Conservation (phyloP, 2,888 invertebrate species). For the Cheilosia vernalis region DNA sequence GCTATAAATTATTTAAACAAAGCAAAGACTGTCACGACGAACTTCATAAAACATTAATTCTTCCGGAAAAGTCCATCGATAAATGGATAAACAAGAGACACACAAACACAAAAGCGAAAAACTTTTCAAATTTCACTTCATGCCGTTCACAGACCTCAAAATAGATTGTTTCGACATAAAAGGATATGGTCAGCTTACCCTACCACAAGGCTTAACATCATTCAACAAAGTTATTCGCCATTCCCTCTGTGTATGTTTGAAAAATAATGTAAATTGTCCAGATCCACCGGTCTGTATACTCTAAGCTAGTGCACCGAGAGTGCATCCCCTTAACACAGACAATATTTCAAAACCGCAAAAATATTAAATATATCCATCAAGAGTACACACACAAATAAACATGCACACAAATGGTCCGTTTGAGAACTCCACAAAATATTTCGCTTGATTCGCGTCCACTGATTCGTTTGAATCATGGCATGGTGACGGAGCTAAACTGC, state of each 20-base stretch:
- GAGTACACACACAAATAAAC: neutral
- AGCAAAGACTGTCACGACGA: neutral
- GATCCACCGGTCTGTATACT: neutral
- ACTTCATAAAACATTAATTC: conserved; percentile 7
- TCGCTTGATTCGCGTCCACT: conserved; percentile 27
- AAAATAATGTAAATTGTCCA: neutral
- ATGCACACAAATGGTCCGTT: neutral
- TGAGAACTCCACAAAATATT: conserved; percentile 5
- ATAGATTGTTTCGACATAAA: neutral
- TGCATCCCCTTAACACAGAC: neutral
- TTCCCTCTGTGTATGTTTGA: neutral
- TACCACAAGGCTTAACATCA: conserved; percentile 9
- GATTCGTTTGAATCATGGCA: conserved; percentile 38
- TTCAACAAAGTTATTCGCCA: conserved; percentile 24
- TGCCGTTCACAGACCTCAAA: neutral
- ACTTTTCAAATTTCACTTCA: neutral
- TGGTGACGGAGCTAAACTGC: conserved; percentile 18
- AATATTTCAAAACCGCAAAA: conserved; percentile 14
- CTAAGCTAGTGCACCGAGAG: neutral
- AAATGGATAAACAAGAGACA: neutral
- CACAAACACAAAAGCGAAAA: neutral
- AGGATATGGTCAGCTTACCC: neutral
- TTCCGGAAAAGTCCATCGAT: neutral
- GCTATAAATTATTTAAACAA: neutral
- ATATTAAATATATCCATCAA: conserved; percentile 12